Conservation (phyloP, 2,888 invertebrate species). For the Parascotia fuliginaria region DNA sequence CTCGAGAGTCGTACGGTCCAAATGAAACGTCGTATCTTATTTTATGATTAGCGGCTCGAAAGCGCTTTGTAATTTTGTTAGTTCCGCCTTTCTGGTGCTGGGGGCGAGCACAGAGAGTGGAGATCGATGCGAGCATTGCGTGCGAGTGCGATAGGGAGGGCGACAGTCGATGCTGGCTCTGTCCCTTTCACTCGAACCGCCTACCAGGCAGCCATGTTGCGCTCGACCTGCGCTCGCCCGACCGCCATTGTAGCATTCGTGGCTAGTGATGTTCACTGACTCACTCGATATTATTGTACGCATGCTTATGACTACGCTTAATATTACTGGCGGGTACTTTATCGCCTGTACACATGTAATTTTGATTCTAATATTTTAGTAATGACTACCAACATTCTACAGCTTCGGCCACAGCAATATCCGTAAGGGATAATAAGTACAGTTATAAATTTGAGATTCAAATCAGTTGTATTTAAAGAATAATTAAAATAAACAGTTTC, state of each 20-base stretch:
- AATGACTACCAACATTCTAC: neutral
- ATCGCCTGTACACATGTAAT: constrained; percentile 23
- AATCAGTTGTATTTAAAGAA: too few species aligned
- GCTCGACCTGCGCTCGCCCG: constrained; percentile 85
- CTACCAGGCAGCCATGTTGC: constrained; percentile 86
- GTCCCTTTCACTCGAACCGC: constrained; percentile 81
- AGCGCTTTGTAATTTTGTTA: constrained; percentile 86
- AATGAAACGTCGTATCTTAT: constrained; percentile 87
- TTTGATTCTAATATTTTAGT: constrained; percentile 21
- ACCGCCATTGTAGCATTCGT: constrained; percentile 85
- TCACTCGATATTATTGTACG: constrained; percentile 68
- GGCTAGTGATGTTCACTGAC: constrained; percentile 78
- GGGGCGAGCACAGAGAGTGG: constrained; percentile 83
- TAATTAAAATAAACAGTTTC: too few species aligned
- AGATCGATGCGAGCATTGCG: constrained; percentile 84
- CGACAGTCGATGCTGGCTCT: constrained; percentile 60
- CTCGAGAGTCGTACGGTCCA: constrained; percentile 84
- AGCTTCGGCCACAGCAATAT: neutral
- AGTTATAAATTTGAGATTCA: neutral
- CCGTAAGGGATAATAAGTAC: neutral
- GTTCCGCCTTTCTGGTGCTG: constrained; percentile 86
- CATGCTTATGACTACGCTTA: constrained; percentile 36
- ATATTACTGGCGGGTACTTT: constrained; percentile 35
- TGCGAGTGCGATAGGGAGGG: constrained; percentile 76
- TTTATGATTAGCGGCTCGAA: constrained; percentile 86